These are phyloP conservation scores for Perca flavescens DNA, from an alignment of 2,113 vertebrate genomes.

Conservation along the genomic window DNA sequence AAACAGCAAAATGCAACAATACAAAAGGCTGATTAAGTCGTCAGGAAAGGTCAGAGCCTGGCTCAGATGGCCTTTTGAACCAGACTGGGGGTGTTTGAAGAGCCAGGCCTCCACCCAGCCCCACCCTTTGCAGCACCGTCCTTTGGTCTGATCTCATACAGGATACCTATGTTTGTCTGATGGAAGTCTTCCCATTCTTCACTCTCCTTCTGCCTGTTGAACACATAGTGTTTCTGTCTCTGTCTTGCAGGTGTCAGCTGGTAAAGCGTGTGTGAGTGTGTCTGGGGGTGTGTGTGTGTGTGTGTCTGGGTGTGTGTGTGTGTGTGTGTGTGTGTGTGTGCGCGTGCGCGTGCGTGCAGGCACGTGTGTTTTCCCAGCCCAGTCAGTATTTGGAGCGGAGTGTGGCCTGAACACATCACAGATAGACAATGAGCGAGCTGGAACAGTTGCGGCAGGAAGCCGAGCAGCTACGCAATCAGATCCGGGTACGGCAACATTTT, in stretches of 20 bases:
- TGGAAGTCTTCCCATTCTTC: slow-evolving; percentile 51
- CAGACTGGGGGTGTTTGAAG: slow-evolving; percentile 78
- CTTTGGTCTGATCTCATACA: slow-evolving; percentile 56
- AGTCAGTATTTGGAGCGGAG: slow-evolving; percentile 63
- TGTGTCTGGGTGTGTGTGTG: slow-evolving; percentile 9
- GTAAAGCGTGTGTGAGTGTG: slow-evolving; percentile 22
- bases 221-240: slow-evolving; percentile 60
- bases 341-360: slow-evolving; percentile 25
- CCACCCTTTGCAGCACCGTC: slow-evolving; percentile 38
- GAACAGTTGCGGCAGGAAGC: slow-evolving; percentile 98
- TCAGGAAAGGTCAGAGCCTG: slow-evolving; percentile 77
- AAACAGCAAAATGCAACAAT: slow-evolving; percentile 59
- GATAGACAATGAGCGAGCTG: slow-evolving; percentile 94
- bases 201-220: slow-evolving; percentile 32
- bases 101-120: slow-evolving; percentile 53
- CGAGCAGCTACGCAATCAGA: slow-evolving; percentile 95
- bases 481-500: slow-evolving; percentile 87
- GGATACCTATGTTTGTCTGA: slow-evolving; percentile 69
- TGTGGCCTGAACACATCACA: slow-evolving; percentile 71
- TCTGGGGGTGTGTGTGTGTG: not conserved
- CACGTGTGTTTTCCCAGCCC: slow-evolving; percentile 58
- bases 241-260: slow-evolving; percentile 79
- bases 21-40: slow-evolving; percentile 76
- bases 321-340: slow-evolving; percentile 7
- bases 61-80: slow-evolving; percentile 80